Evolutionary conservation across 2,888 invertebrate genomes (phyloP).

Genomic region (Drosophila emarginata): DNA sequence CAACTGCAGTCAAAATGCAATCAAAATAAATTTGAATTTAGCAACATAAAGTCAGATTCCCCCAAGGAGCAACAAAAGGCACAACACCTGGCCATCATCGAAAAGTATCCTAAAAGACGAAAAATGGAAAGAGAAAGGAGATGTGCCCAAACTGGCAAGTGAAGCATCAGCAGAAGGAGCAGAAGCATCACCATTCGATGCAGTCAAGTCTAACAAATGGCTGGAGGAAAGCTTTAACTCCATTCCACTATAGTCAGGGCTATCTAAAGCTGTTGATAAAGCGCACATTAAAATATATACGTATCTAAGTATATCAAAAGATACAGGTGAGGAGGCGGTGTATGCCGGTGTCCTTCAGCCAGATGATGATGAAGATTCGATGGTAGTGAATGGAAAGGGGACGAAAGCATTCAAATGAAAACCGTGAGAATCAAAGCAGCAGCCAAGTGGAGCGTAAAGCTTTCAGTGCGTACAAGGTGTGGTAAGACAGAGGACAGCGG

Average conservation of each 20-base stretch:
- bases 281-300: slow-evolving; percentile 72
- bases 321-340: slow-evolving; percentile 48
- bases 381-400: slow-evolving; percentile 5
- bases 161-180: background rate
- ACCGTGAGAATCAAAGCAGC: slow-evolving; percentile 74
- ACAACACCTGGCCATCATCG: slow-evolving; percentile 41
- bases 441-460: slow-evolving; percentile 72
- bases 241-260: slow-evolving; percentile 10
- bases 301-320: slow-evolving; percentile 70
- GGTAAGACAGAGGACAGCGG: background rate
- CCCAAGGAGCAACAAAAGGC: slow-evolving; percentile 57
- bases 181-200: slow-evolving; percentile 26
- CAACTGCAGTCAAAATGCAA: slow-evolving; percentile 44
- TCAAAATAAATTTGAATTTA: slow-evolving; percentile 52
- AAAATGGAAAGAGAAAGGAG: background rate
- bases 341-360: slow-evolving; percentile 32
- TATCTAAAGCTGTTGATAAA: slow-evolving; percentile 73
- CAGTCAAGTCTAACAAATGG: slow-evolving; percentile 59
- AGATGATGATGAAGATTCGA: background rate
- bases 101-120: slow-evolving; percentile 2
- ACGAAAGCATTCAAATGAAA: slow-evolving; percentile 71
- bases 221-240: slow-evolving; percentile 26
- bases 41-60: slow-evolving; percentile 49
- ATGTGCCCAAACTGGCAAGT: background rate
- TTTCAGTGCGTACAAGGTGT: slow-evolving; percentile 57